Evolutionary conservation across 2,797 vertebrate species (phyloP), one percentile per base, ranked within the genome.

Genomic region (Neosalanx taihuensis): DNA sequence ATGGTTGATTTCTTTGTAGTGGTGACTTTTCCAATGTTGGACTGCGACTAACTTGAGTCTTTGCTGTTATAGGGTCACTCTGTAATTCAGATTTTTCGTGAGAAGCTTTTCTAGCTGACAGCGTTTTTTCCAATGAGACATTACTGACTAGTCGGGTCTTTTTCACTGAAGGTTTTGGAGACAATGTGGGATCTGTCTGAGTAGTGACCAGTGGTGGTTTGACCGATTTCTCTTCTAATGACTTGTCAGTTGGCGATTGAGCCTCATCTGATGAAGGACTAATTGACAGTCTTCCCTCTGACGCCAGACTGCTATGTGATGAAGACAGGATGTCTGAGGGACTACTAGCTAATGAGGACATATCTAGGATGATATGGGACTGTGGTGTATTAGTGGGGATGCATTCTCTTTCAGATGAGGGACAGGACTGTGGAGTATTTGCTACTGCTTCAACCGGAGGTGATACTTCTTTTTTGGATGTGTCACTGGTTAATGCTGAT

Each of bases 211-310:
- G 23, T 58, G n/a, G 18, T 62, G 15, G 60, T 29, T 62, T 62
- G 30, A 82, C 77, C 13, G 51, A 51, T 4, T 15, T 23, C 9
- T 80, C 71, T 57, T 78, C 84, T 64, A 56, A 6, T 65, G 46
- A 31, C 20, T 23, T 18, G 71, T 75, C 64, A 41, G 35, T 70
- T 9, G 26, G 18, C 2, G 69, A 60, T 29, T 69, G 64, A 68
- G 64, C 33, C 23, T 86, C 88, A 74, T 35, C 81, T 73, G 87
- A 86, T 70, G 63, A 74, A 69, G 81, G 41, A 60, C 82, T 89
- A 37, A 37, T 69, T 23, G 84, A 85, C 7, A 51, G 37, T 70
- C 78, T 84, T 5, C 82, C 83, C 15, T 84, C 84, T 57, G 87
- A 87, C 64, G 72, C 64, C 76, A 72, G 73, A 82, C 85, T 90